Evolutionary conservation across 2,113 vertebrate genomes (phyloP).

Genomic region (Cebus imitator): DNA sequence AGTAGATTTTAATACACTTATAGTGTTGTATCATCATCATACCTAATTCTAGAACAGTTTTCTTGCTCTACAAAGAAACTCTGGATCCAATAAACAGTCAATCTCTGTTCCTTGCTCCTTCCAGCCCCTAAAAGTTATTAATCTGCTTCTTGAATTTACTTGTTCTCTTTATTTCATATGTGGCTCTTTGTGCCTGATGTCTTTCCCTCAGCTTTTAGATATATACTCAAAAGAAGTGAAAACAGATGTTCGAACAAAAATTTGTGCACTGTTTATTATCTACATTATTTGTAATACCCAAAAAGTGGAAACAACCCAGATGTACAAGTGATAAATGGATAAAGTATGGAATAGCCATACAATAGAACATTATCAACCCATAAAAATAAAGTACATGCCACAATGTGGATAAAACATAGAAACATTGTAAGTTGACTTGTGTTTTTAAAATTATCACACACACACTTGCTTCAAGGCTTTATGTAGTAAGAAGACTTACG

Average conservation of each 20-base stretch:
- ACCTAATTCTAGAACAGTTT: conserved; percentile 2
- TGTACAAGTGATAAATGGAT: not conserved
- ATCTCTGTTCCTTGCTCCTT: not conserved
- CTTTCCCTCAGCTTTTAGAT: not conserved
- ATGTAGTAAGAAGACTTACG: not conserved
- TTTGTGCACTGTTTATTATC: not conserved
- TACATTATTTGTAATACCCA: not conserved
- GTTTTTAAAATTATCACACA: not conserved
- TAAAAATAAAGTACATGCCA: not conserved
- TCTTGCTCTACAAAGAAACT: not conserved
- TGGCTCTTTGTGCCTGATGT: not conserved
- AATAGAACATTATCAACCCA: not conserved
- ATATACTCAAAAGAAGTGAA: not conserved
- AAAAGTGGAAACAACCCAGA: not conserved
- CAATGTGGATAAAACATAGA: not conserved
- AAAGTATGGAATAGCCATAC: not conserved
- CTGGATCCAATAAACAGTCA: not conserved
- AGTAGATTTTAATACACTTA: not conserved
- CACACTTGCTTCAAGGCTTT: not conserved
- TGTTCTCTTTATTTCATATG: not conserved
- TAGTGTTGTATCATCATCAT: not conserved
- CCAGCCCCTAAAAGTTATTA: not conserved
- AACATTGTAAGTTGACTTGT: not conserved
- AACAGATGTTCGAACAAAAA: not conserved
- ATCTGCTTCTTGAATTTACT: not conserved